These are phyloP conservation scores for Gasterosteus nipponicus DNA, from an alignment of 2,113 vertebrate genomes.

Conservation along the genomic window DNA sequence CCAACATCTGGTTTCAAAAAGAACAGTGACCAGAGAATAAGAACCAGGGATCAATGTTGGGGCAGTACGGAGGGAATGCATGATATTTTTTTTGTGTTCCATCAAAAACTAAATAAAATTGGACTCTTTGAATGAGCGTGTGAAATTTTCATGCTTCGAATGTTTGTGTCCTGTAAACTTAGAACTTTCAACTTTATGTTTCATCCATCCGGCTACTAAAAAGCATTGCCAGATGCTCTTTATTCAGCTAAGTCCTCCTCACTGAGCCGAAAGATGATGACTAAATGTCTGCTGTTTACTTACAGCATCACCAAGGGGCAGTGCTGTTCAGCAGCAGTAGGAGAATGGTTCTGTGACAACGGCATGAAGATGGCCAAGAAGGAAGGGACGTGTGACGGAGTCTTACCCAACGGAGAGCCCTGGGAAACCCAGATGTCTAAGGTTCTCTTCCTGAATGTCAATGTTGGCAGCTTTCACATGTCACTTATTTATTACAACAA, in stretches of 20 bases:
- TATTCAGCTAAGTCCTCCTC: too few relatives aligned
- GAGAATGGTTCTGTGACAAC: conserved; percentile 30
- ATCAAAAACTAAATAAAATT: too few relatives aligned
- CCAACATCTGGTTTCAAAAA: conserved; percentile 42
- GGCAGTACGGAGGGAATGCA: background rate
- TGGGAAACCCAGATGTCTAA: conserved; percentile 57
- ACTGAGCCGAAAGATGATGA: background rate
- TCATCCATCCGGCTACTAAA: too few relatives aligned
- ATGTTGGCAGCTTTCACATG: background rate
- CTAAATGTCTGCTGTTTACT: background rate
- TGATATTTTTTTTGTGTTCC: background rate
- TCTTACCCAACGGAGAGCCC: conserved; percentile 47
- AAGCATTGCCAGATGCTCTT: too few relatives aligned
- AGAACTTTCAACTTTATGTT: too few relatives aligned
- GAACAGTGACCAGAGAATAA: background rate
- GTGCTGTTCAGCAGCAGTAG: too few relatives aligned
- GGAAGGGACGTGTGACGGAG: conserved; percentile 7
- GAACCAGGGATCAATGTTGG: background rate
- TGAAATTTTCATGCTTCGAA: too few relatives aligned
- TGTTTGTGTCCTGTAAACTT: too few relatives aligned
- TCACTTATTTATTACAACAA: background rate
- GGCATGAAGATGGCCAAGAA: conserved; percentile 23
- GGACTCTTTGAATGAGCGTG: too few relatives aligned
- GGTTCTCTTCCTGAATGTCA: conserved; percentile 39
- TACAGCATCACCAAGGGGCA: too few relatives aligned